Conservation (phyloP, 2,113 vertebrate genomes). For the Sisor rabdophorus region DNA sequence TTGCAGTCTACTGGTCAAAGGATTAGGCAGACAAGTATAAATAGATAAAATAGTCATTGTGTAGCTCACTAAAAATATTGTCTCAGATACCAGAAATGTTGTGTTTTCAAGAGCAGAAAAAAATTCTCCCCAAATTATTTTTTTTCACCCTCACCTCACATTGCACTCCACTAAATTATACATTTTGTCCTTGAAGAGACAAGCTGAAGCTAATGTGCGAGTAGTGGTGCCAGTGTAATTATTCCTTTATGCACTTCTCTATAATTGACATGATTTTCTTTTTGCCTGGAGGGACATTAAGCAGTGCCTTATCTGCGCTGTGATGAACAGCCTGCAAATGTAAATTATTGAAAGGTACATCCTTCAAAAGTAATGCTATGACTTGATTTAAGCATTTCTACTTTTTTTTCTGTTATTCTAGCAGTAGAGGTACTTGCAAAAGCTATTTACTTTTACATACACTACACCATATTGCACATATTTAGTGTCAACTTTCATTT, state of each 20-base stretch:
- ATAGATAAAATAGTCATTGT: slow-evolving; percentile 20
- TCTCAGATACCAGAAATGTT: slow-evolving; percentile 47
- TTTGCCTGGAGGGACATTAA: slow-evolving; percentile 36
- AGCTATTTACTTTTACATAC: neutral
- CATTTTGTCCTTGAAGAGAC: slow-evolving; percentile 59
- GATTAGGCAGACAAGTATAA: neutral
- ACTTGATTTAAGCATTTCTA: slow-evolving; percentile 32
- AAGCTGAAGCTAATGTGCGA: slow-evolving; percentile 52
- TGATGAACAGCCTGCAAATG: slow-evolving; percentile 31
- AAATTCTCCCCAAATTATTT: slow-evolving; percentile 50
- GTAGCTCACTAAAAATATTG: slow-evolving; percentile 46
- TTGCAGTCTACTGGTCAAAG: neutral
- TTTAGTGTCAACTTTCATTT: neutral
- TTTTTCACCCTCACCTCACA: slow-evolving; percentile 46
- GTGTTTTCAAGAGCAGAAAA: slow-evolving; percentile 44
- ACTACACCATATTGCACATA: neutral
- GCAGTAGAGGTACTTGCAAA: neutral
- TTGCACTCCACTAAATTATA: slow-evolving; percentile 57
- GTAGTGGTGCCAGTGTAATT: slow-evolving; percentile 43
- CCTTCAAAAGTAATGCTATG: slow-evolving; percentile 51
- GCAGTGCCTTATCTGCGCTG: slow-evolving; percentile 30
- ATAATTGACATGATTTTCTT: slow-evolving; percentile 55
- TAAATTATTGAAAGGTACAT: slow-evolving; percentile 55
- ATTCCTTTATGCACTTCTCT: slow-evolving; percentile 47
- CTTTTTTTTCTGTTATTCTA: slow-evolving; percentile 36